Percentiles rank a stretch among this genome's conserved stretches.
phyloP scores from a whole-genome alignment of 2,888 invertebrate species.

The Rapana venosa region DNA sequence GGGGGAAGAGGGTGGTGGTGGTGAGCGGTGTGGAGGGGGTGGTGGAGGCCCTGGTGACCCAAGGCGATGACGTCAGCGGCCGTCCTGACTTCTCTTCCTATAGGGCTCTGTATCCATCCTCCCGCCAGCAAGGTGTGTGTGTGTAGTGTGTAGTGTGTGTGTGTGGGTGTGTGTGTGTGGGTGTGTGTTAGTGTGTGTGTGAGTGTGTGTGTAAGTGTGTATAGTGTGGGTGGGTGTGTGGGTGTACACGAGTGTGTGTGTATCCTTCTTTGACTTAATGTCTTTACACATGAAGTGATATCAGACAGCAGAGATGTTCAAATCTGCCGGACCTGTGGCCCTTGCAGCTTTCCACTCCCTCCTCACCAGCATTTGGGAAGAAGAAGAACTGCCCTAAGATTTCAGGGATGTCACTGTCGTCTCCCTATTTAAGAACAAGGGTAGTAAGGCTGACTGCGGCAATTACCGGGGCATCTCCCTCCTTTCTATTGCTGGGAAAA shows the following conservation, averaged over 20 bases:
- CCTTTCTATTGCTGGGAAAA: too few relatives aligned
- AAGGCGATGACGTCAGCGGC: conserved; percentile 54
- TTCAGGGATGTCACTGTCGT: too few relatives aligned
- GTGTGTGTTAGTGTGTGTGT: conserved; percentile 25
- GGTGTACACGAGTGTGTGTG: conserved; percentile 7
- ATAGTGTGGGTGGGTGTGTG: not conserved
- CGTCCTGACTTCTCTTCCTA: conserved; percentile 58
- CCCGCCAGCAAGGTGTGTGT: conserved; percentile 55
- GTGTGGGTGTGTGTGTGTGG: conserved; percentile 8
- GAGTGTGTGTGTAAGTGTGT: conserved; percentile 17
- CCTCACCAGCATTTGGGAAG: too few relatives aligned
- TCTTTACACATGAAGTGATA: too few relatives aligned
- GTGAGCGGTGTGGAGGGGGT: conserved; percentile 63
- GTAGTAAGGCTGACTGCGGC: too few relatives aligned
- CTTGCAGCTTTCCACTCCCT: too few relatives aligned
- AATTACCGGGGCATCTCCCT: too few relatives aligned
- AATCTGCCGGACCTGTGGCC: too few relatives aligned
- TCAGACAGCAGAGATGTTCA: too few relatives aligned
- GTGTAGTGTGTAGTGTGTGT: not conserved
- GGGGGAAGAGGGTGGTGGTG: conserved; percentile 60
- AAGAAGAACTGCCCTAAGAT: too few relatives aligned
- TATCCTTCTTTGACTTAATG: too few relatives aligned
- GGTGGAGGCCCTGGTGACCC: conserved; percentile 59
- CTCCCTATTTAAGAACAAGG: too few relatives aligned
- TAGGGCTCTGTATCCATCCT: conserved; percentile 57